Percentiles rank a stretch among this genome's conserved stretches.
Evolutionary conservation across 1,140 invertebrate species (phyloP).

Genomic region (Odontomachus brunneus): DNA sequence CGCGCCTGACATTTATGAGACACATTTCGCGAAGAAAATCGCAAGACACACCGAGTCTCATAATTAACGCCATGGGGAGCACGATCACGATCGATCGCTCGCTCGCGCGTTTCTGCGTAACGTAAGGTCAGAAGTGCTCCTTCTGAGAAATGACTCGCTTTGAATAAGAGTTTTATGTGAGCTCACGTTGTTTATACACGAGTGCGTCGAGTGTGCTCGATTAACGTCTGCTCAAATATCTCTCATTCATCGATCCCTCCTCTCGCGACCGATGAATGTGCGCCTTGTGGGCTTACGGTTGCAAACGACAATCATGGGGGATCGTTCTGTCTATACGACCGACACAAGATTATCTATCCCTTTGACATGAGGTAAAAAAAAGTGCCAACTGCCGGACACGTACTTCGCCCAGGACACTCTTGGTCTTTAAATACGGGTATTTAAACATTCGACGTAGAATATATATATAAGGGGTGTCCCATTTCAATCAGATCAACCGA

Average conservation of each 20-base stretch:
- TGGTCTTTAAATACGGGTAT: too few relatives aligned
- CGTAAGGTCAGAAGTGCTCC: not conserved
- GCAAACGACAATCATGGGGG: not conserved
- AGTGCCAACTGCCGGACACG: too few relatives aligned
- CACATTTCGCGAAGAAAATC: slow-evolving; percentile 14
- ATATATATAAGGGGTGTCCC: too few relatives aligned
- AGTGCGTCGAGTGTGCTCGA: slow-evolving; percentile 2
- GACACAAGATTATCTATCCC: not conserved
- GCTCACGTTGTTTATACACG: slow-evolving; percentile 24
- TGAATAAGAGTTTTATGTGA: not conserved
- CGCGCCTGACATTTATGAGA: not conserved
- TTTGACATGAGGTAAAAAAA: too few relatives aligned
- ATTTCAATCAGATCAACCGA: too few relatives aligned
- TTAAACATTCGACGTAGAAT: too few relatives aligned
- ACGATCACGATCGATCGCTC: not conserved
- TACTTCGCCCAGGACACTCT: too few relatives aligned
- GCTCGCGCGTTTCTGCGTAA: not conserved
- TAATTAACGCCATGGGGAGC: not conserved
- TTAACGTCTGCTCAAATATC: slow-evolving; percentile 36
- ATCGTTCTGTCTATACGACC: not conserved
- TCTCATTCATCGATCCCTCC: slow-evolving; percentile 17
- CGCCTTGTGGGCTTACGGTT: not conserved
- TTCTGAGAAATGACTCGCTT: not conserved
- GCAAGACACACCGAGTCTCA: slow-evolving; percentile 1
- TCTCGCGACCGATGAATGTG: slow-evolving; percentile 16